Conservation (phyloP, 2,797 vertebrate genomes). For the Pantherophis vulpinus region DNA sequence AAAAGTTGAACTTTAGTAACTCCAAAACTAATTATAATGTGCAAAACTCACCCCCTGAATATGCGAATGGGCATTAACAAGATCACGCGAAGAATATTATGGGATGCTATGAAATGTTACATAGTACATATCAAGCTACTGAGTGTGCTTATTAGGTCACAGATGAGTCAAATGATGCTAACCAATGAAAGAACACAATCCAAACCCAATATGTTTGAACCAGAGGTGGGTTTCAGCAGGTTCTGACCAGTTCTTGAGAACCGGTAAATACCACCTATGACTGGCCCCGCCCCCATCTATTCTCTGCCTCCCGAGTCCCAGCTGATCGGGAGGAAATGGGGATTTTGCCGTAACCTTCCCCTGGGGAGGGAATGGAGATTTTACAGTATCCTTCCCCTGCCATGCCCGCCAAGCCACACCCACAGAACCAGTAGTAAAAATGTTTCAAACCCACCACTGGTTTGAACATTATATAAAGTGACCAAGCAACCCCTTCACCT, state of each 20-base stretch:
- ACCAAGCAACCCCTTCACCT: background rate
- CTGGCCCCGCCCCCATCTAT: too few species aligned
- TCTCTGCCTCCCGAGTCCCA: too few species aligned
- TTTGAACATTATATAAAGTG: background rate
- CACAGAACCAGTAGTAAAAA: too few species aligned
- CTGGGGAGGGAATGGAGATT: too few species aligned
- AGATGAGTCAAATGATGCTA: background rate
- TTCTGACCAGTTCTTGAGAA: too few species aligned
- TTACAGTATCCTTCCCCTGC: too few species aligned
- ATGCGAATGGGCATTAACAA: background rate
- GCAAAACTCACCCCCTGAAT: background rate
- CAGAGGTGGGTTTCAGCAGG: too few species aligned
- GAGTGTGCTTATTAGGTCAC: background rate
- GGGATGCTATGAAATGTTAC: background rate
- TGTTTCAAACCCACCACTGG: too few species aligned
- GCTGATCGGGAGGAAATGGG: too few species aligned
- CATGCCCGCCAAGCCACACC: too few species aligned
- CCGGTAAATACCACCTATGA: too few species aligned
- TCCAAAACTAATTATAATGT: background rate
- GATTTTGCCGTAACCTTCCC: too few species aligned
- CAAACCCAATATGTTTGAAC: background rate
- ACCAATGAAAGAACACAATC: background rate
- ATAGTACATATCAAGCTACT: background rate
- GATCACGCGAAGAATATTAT: background rate
- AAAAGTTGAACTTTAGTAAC: background rate